phyloP scores from a whole-genome alignment of 2,888 invertebrate species.

The Drosophila melanosoma region DNA sequence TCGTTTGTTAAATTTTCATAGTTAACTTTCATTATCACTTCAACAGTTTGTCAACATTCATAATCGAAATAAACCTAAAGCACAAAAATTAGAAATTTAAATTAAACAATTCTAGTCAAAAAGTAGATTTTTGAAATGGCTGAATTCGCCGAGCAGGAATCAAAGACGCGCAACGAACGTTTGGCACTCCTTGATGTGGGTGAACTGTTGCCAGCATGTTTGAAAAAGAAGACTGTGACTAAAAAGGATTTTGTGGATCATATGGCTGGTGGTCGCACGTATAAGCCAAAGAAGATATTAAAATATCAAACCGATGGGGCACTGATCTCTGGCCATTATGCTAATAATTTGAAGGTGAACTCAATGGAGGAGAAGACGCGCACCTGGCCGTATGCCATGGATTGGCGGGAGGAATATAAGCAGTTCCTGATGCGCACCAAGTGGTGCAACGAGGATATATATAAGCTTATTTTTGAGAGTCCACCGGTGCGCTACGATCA shows the following conservation, averaged over 20 bases:
- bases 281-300: constrained; percentile 30
- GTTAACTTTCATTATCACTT: background rate
- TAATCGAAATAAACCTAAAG: background rate
- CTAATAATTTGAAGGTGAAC: constrained; percentile 57
- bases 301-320: constrained; percentile 56
- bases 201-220: constrained; percentile 45
- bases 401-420: constrained; percentile 69
- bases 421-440: constrained; percentile 60
- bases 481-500: constrained; percentile 55
- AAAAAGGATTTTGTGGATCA: constrained; percentile 56
- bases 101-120: constrained; percentile 9
- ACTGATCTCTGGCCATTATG: constrained; percentile 58
- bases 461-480: constrained; percentile 57
- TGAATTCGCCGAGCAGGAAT: constrained; percentile 1
- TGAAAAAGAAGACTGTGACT: constrained; percentile 27
- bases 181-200: constrained; percentile 43
- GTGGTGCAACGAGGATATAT: constrained; percentile 65
- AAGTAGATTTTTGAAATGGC: constrained; percentile 27
- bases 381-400: constrained; percentile 68
- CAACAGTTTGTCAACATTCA: constrained; percentile 1
- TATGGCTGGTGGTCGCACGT: constrained; percentile 30
- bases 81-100: constrained; percentile 16
- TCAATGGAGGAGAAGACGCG: constrained; percentile 43
- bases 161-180: constrained; percentile 17
- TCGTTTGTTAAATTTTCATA: background rate